Percentiles rank a stretch among this genome's conserved stretches.
These are phyloP conservation scores for Anabas testudineus DNA, from an alignment of 2,797 vertebrate genomes.

Conservation along the genomic window DNA sequence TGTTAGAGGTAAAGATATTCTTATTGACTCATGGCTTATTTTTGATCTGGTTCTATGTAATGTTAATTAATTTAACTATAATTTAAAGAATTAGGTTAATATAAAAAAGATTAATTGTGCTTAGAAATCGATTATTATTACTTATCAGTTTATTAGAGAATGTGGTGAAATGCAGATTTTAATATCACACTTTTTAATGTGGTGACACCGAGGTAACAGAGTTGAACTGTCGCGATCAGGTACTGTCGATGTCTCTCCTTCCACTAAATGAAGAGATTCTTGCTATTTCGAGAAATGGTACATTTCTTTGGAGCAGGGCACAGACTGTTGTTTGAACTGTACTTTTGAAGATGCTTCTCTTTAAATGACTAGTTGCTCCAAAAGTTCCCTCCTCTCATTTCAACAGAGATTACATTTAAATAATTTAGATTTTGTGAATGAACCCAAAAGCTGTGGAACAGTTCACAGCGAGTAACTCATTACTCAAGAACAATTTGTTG, in stretches of 20 bases:
- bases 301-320: background rate
- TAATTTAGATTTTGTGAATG: background rate
- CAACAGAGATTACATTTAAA: background rate
- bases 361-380: slow-evolving; percentile 1
- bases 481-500: background rate
- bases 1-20: background rate
- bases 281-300: slow-evolving; percentile 5
- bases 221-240: slow-evolving; percentile 5
- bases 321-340: slow-evolving; percentile 4
- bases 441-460: background rate
- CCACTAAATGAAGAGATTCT: background rate
- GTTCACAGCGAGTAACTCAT: background rate
- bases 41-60: too few relatives aligned
- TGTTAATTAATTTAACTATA: too few relatives aligned
- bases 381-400: background rate
- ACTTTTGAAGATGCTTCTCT: background rate
- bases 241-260: background rate
- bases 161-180: too few relatives aligned
- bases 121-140: too few relatives aligned
- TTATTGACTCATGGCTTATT: background rate
- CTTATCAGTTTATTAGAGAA: too few relatives aligned
- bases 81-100: too few relatives aligned
- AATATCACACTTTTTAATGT: too few relatives aligned
- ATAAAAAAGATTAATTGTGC: too few relatives aligned
- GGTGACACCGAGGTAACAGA: slow-evolving; percentile 12